Base-by-base conservation (phyloP, 2,113 vertebrate genomes). In the Atrichornis clamosus region DNA sequence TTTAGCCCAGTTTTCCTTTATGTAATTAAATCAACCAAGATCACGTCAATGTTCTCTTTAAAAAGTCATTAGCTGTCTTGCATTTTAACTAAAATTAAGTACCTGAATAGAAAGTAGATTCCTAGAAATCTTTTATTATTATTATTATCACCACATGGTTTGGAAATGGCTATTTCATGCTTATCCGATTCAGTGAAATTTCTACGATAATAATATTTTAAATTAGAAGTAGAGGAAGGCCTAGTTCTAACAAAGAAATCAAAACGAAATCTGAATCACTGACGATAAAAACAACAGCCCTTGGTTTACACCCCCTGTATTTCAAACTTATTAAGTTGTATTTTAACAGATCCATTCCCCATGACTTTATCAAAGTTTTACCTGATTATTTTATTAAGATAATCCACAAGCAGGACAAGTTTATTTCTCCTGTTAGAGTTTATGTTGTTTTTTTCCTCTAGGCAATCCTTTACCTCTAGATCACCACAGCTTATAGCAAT, bases 361-460 rank as follows among this genome's bases (percentile, higher is more conserved):
- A 9, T 15, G 22, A 42, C 50, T 83, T 92, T 70, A 77, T 75
- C 60, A 60, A 85, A 64, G 12, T 91, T 89, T 86, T 69, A 75
- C 78, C 59, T 74, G n/a, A 56, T 76, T 39, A 58, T 7, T 67
- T 91, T 27, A 69, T 58, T 60, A 80, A 67, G 30, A 93, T 59
- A 93, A 83, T 84, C n/a, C n/a, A 28, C n/a, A 41, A 13, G 19
- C 56, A 69, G 27, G 30, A 83, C 17, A 64, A 60, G 23, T 65
- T 91, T 86, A 90, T 92, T 87, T 94, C 79, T 84, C 46, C 67
- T 67, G 15, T 87, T 73, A 60, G 19, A 21, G n/a, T 93, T 96
- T 73, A 91, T n/a, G 24, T 8, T 46, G 14, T 35, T 58, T 30
- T 41, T 41, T 84, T 84, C 26, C 58, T 77, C 63, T 32, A 37